A percentile compares a stretch with the other conserved stretches of the same genome.
phyloP scores from a whole-genome alignment of 2,888 invertebrate genomes.

The Trissonchulus latispiculum region DNA sequence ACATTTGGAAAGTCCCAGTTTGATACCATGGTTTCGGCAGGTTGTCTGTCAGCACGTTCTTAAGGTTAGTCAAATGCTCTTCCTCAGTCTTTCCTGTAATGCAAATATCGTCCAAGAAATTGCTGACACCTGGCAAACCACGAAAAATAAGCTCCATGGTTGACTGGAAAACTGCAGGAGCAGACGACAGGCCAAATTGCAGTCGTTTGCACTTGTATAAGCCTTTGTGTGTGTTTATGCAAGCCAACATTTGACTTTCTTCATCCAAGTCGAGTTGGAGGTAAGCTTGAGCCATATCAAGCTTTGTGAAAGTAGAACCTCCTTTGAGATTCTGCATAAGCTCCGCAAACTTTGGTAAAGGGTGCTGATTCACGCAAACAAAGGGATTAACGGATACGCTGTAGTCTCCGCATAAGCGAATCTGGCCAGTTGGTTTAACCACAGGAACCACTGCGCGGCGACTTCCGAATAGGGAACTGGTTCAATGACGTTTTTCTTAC shows the following conservation, averaged over 20 bases:
- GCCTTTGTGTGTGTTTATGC: neutral
- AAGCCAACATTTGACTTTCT: neutral
- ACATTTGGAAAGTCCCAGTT: slow-evolving; percentile 26
- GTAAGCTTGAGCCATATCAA: neutral
- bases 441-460: neutral
- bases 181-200: neutral
- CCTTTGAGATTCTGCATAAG: neutral
- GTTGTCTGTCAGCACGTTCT: neutral
- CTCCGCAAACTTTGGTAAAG: neutral
- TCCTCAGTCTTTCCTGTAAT: neutral
- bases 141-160: neutral
- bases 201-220: neutral
- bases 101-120: neutral
- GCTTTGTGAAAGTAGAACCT: neutral
- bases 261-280: neutral
- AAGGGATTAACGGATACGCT: neutral
- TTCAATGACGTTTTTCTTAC: neutral
- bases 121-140: neutral
- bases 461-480: neutral
- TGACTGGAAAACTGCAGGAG: neutral
- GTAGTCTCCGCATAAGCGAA: neutral
- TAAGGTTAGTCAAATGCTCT: neutral
- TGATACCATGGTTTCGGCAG: neutral
- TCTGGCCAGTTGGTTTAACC: neutral
- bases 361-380: neutral